Evolutionary conservation across 2,888 invertebrate species (phyloP), one percentile per base, ranked within the genome.

Genomic region (Lasioglossum leucozonium): DNA sequence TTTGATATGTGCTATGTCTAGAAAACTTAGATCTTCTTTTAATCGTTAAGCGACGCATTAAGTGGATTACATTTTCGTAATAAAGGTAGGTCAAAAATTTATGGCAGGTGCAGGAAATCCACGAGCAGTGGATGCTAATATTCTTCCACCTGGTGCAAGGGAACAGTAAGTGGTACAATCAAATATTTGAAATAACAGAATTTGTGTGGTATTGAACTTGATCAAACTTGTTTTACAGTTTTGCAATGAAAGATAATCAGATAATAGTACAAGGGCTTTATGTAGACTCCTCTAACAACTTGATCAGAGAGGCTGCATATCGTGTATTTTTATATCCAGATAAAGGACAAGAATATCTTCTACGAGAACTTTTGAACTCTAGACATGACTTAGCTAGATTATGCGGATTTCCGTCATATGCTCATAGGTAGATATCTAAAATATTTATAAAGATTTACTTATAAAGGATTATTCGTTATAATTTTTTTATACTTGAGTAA

Each of bases 401-500:
- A 18, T 99, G 99, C 93, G 99, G 98, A 3, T 99, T 99, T 95
- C 95, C 96, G 26, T 97, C 98, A 0, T 99, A 98, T 92, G 98
- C 98, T 0, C 98, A 99, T 93, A 96, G 98, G 96, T 96, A 90
- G 78, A 72, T 55, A 55, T 82, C 79, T 82, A 34, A 62, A 22
- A 37, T 16, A 13, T 34, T 72, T 62, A 13, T 81, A n/a, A 11
- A 69, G 26, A 72, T 44, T 16, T 16, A 79, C 40, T 73, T 47
- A 79, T 80, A 37, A 22, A 51, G 37, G 5, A 84, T 22, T 22
- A 72, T 37, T 5, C 51, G 2, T 18, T 76, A 1, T 58, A 6
- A 55, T 3, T 22, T n/a, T 4, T 47, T 42, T 34, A 37, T 58
- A 69, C 37, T 42, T 44, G 40, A 34, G 26, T 51, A 1, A 74